These are phyloP conservation scores for Tympanuchus pallidicinctus DNA, from an alignment of 2,113 vertebrate species.

Conservation along the genomic window DNA sequence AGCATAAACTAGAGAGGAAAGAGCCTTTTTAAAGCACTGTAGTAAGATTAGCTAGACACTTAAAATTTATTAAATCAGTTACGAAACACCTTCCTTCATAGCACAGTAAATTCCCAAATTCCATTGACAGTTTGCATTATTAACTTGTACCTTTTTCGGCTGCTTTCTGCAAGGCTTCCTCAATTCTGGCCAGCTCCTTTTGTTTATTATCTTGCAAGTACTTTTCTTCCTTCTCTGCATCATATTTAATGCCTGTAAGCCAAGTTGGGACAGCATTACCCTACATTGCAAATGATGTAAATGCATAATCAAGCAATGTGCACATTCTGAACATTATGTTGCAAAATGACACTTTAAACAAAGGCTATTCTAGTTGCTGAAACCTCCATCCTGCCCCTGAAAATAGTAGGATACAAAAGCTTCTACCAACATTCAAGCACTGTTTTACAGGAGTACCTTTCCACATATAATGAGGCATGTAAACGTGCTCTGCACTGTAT, in stretches of 20 bases:
- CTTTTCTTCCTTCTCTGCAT: constrained; percentile 92
- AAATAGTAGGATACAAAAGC: neutral
- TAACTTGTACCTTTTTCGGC: constrained; percentile 85
- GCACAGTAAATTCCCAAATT: neutral
- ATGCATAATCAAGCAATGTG: neutral
- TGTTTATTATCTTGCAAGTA: constrained; percentile 92
- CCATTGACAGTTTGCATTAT: neutral
- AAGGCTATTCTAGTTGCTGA: neutral
- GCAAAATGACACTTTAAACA: neutral
- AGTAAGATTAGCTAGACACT: neutral
- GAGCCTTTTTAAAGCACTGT: neutral
- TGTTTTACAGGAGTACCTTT: neutral
- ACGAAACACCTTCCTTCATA: neutral
- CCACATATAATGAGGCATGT: fast-evolving
- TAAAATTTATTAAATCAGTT: neutral
- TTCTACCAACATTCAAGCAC: neutral
- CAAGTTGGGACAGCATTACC: neutral
- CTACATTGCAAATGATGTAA: neutral
- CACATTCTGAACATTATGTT: neutral
- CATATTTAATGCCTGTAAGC: constrained; percentile 88
- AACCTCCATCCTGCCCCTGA: neutral
- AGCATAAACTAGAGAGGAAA: neutral
- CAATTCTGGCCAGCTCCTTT: constrained; percentile 91
- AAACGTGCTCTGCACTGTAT: neutral
- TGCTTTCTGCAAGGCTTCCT: constrained; percentile 90